Evolutionary conservation across 2,113 vertebrate genomes (phyloP).

Genomic region (Catagonus wagneri): DNA sequence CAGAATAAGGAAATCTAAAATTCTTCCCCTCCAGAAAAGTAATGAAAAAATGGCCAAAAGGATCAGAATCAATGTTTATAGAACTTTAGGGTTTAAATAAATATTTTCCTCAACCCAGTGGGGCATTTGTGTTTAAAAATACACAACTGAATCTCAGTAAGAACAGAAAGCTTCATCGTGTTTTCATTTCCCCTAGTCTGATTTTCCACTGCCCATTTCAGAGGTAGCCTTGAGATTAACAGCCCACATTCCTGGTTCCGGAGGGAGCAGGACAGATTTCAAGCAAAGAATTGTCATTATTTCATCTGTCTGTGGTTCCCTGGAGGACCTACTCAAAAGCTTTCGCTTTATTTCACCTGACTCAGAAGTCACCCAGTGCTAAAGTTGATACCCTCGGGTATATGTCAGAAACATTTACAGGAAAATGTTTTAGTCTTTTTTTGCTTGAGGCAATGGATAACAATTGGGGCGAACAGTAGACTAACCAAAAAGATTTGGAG

Average conservation of each 20-base stretch:
- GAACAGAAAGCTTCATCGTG: neutral
- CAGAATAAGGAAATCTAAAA: neutral
- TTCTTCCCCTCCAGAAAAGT: neutral
- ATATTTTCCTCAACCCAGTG: neutral
- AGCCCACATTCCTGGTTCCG: neutral
- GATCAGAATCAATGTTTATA: neutral
- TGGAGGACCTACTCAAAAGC: neutral
- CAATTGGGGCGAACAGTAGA: neutral
- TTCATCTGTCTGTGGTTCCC: neutral
- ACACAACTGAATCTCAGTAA: neutral
- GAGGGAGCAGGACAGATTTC: neutral
- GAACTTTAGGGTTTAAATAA: neutral
- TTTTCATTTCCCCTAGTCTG: neutral
- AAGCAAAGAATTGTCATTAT: conserved; percentile 36
- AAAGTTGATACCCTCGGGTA: neutral
- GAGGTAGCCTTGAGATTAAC: neutral
- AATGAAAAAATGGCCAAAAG: neutral
- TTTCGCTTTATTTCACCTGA: neutral
- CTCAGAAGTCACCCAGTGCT: neutral
- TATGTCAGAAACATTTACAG: neutral
- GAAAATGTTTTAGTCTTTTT: conserved; percentile 19
- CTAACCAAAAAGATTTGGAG: neutral
- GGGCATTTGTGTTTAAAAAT: neutral
- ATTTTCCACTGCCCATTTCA: neutral
- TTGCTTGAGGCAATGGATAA: neutral